These are phyloP conservation scores for Caenorhabditis sp. DNA, from an alignment of 2,888 invertebrate genomes.

Conservation along the genomic window DNA sequence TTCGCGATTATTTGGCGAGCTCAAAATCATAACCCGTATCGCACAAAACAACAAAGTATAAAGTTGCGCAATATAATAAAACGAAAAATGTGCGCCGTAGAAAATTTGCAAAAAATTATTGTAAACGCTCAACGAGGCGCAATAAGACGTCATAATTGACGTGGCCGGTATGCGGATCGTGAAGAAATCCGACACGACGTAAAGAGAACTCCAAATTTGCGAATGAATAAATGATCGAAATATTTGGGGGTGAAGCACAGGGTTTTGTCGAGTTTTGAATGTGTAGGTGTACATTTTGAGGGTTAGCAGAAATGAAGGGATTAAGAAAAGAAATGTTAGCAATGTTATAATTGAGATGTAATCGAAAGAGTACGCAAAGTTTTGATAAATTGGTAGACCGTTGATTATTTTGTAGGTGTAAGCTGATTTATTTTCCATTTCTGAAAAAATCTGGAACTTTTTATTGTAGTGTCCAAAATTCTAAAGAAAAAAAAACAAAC, in stretches of 20 bases:
- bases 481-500: no score
- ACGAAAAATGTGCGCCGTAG: constrained; percentile 5
- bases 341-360: constrained; percentile 5
- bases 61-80: constrained; percentile 18
- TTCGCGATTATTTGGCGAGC: constrained; percentile 11
- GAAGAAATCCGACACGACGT: constrained; percentile 12
- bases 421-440: not conserved
- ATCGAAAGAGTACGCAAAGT: constrained; percentile 20
- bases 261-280: not conserved
- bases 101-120: constrained; percentile 3
- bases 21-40: constrained; percentile 15
- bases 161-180: constrained; percentile 20
- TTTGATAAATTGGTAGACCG: not conserved
- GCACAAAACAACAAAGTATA: constrained; percentile 25
- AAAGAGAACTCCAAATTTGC: constrained; percentile 20
- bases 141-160: constrained; percentile 15
- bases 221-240: constrained; percentile 23
- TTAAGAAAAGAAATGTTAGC: constrained; percentile 8
- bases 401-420: not conserved
- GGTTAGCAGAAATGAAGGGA: constrained; percentile 15
- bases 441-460: no score
- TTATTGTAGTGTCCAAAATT: no score
- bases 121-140: not conserved
- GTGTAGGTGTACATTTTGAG: constrained; percentile 12
- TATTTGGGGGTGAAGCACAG: constrained; percentile 15